Evolutionary conservation across 30 jellyfish, hydroid and myxozoan species (phyloP), one percentile per base, ranked within the genome.

Genomic region (Aurelia coerulea): DNA sequence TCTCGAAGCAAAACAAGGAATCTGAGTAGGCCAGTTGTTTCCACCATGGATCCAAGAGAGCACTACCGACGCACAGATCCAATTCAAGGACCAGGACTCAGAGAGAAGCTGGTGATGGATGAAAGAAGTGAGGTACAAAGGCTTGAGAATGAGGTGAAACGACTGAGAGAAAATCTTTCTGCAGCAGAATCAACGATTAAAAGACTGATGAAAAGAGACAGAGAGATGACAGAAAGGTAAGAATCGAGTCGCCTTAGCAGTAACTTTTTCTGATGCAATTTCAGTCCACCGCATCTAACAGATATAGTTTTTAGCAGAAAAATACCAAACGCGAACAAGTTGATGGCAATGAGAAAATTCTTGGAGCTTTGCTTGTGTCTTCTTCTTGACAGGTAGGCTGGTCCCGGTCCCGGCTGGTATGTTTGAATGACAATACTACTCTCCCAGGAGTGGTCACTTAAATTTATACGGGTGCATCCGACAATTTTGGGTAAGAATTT

Each of bases 151-250:
- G 92, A 96, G 62, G 91, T 93, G 37, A 84, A 59, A 75, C 41
- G 96, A 56, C 87, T 93, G 71, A 88, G 68, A 74, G 98, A 85
- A 74, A 96, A 80, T 17, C 81, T 88, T 53, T 65, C 94, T 49
- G 32, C 87, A n/a, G 94, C 97, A 16, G 98, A 93, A 13, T 64
- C 90, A 41, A 88, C 94, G 54, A 93, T 86, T 68, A 78, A 78
- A 18, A 77, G 74, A 66, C 50, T 93, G 79, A 92, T 78, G 89
- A 75, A 75, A 67, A 81, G 93, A 76, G 98, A 92, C 35, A 88
- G 80, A 67, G 98, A 92, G 14, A 62, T 88, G 92, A 58, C 90
- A 12, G 92, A 71, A 70, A 92, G 97, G 98, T 92, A 69, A 35
- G 73, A 23, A 7, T 4, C 56, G 18, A 37, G 1, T 15, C 56